Percentiles rank a stretch among this genome's conserved stretches.
phyloP scores from a whole-genome alignment of 2,888 invertebrate genomes.

The Eristalis arbustorum region DNA sequence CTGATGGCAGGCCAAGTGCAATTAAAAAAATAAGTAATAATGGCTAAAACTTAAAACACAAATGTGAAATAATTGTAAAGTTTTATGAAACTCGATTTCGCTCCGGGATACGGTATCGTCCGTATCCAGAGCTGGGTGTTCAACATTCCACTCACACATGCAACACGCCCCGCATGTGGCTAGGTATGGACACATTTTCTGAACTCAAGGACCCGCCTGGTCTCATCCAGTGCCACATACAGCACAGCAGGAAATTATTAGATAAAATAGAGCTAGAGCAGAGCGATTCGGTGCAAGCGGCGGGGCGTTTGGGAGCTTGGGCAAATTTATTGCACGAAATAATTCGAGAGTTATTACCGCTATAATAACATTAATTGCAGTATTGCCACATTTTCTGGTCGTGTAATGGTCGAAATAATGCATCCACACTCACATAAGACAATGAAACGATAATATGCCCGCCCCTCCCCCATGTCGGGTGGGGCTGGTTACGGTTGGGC shows the following conservation, averaged over 20 bases:
- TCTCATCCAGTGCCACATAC: background rate
- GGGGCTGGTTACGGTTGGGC: background rate
- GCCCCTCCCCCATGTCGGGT: background rate
- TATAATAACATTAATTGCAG: conserved; percentile 66
- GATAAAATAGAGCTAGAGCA: conserved; percentile 55
- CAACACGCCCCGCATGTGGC: background rate
- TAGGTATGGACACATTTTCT: conserved; percentile 8
- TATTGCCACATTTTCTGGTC: conserved; percentile 65
- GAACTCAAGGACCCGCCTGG: conserved; percentile 23
- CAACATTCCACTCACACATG: no score
- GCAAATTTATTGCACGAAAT: conserved; percentile 64
- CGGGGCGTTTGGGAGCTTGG: background rate
- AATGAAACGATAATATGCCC: conserved; percentile 36
- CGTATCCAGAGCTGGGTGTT: no score
- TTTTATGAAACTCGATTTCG: conserved; percentile 67
- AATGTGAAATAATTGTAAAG: conserved; percentile 68
- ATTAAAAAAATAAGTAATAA: conserved; percentile 66
- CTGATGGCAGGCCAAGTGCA: conserved; percentile 25
- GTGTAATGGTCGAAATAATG: conserved; percentile 2
- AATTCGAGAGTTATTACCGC: conserved; percentile 67
- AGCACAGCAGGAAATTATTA: conserved; percentile 60
- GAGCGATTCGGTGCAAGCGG: background rate
- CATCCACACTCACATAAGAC: conserved; percentile 1
- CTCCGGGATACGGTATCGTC: conserved; percentile 52
- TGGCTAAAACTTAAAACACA: conserved; percentile 60